These are phyloP conservation scores for Ectemnius cavifrons DNA, from an alignment of 2,888 invertebrate genomes.

Conservation along the genomic window DNA sequence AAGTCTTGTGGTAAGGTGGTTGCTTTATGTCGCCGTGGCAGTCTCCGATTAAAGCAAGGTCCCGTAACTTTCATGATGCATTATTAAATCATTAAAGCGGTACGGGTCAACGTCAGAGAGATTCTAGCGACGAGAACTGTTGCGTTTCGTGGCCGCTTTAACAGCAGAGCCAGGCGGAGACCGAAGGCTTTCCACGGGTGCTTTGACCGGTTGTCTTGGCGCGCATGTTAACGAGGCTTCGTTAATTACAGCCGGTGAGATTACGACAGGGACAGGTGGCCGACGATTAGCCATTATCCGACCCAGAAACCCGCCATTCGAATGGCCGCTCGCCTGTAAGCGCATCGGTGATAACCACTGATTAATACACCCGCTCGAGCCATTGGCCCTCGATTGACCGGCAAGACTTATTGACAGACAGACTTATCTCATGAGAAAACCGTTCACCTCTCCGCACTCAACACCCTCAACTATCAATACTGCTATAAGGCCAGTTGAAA, in stretches of 20 bases:
- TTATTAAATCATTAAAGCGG: too few species aligned
- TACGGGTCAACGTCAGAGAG: too few species aligned
- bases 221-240: conserved; percentile 59
- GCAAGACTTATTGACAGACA: too few species aligned
- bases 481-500: too few species aligned
- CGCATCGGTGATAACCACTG: conserved; percentile 55
- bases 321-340: conserved; percentile 26
- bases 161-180: conserved; percentile 24
- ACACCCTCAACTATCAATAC: too few species aligned
- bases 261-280: conserved; percentile 70
- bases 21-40: too few species aligned
- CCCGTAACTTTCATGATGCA: too few species aligned
- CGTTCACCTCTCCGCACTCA: too few species aligned
- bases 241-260: conserved; percentile 67
- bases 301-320: conserved; percentile 47
- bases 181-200: conserved; percentile 52
- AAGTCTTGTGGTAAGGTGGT: too few species aligned
- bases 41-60: too few species aligned
- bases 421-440: neutral
- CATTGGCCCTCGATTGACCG: neutral
- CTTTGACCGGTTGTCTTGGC: conserved; percentile 56
- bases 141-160: too few species aligned
- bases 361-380: conserved; percentile 55
- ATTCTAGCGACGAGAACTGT: too few species aligned
- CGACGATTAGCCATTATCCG: conserved; percentile 63